phyloP scores from a whole-genome alignment of 2,113 vertebrate species.

The Poeciliopsis prolifica region DNA sequence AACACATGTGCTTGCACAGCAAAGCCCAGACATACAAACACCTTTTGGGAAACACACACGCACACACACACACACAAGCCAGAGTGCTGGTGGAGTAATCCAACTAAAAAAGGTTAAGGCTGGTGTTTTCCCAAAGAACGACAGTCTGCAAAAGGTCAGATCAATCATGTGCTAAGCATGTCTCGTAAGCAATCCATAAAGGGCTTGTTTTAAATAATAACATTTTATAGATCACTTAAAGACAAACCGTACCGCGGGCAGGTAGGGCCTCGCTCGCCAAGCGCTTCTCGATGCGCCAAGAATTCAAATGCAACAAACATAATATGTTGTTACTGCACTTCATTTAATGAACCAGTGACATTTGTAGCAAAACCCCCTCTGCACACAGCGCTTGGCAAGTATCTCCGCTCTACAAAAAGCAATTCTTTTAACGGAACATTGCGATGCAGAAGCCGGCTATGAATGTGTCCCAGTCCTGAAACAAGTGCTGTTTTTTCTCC shows the following conservation, averaged over 20 bases:
- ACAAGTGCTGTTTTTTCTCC: constrained; percentile 49
- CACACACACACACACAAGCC: background rate
- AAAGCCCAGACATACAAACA: constrained; percentile 20
- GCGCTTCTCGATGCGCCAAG: constrained; percentile 39
- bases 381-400: constrained; percentile 49
- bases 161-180: constrained; percentile 81
- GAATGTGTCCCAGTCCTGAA: constrained; percentile 59
- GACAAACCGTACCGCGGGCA: constrained; percentile 67
- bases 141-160: constrained; percentile 80
- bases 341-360: constrained; percentile 78
- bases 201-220: constrained; percentile 84
- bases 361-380: constrained; percentile 56
- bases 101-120: constrained; percentile 80
- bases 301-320: constrained; percentile 70
- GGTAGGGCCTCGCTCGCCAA: constrained; percentile 45
- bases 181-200: constrained; percentile 81
- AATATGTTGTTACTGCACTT: constrained; percentile 70
- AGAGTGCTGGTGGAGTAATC: constrained; percentile 68
- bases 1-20: constrained; percentile 13
- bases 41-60: background rate
- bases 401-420: constrained; percentile 62
- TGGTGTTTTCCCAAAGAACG: constrained; percentile 78
- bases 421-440: constrained; percentile 63
- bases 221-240: constrained; percentile 82
- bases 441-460: constrained; percentile 44